Conservation (phyloP, 2,113 vertebrate species). For the Malurus cyaneus region DNA sequence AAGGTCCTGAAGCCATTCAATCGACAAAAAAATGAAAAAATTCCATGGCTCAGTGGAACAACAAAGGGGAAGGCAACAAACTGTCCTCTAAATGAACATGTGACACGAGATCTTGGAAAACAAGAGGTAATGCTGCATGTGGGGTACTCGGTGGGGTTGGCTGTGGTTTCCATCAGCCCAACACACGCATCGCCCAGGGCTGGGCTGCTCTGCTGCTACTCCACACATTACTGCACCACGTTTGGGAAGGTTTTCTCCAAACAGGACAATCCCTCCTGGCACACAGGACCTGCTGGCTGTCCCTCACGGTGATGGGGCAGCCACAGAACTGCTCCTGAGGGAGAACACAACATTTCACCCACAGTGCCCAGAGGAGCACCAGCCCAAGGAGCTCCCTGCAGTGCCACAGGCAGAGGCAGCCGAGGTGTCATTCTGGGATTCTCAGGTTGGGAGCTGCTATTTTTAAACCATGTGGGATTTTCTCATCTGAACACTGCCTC, state of each 20-base stretch:
- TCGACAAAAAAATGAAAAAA: not conserved
- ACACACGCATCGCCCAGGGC: not conserved
- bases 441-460: not conserved
- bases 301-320: fast-evolving
- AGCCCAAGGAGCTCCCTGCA: not conserved
- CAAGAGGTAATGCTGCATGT: not conserved
- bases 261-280: not conserved
- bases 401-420: not conserved
- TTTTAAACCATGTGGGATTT: not conserved
- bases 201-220: not conserved
- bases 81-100: not conserved
- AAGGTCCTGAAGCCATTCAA: not conserved
- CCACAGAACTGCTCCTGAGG: not conserved
- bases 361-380: not conserved
- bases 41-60: not conserved
- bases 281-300: not conserved
- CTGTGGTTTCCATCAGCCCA: not conserved
- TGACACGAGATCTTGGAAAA: not conserved
- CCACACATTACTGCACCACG: not conserved
- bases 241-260: not conserved
- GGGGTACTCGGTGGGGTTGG: not conserved
- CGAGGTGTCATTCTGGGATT: not conserved
- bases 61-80: not conserved
- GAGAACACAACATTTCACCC: not conserved
- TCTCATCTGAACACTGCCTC: not conserved